Percentiles rank a stretch among this genome's conserved stretches.
Conservation (phyloP, 2,888 invertebrate genomes). For the Scaptodrosophila latifasciaeformis region DNA sequence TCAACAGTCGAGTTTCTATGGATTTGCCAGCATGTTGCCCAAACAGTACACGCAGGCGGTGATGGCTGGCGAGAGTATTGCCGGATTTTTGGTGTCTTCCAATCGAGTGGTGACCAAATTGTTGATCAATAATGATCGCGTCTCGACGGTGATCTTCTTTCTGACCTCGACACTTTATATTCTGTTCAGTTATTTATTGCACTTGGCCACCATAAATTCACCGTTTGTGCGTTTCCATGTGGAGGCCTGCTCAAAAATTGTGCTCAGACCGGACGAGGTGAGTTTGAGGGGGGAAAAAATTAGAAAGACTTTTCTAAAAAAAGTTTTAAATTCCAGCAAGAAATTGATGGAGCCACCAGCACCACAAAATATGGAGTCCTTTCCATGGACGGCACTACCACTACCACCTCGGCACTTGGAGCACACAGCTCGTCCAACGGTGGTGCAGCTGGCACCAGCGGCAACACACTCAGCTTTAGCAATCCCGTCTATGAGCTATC, state of each 20-base stretch:
- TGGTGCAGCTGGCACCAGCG: constrained; percentile 73
- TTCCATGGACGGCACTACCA: constrained; percentile 80
- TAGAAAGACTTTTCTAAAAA: no score
- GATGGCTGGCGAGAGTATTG: constrained; percentile 93
- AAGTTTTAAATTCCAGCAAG: constrained; percentile 77
- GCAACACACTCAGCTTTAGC: constrained; percentile 83
- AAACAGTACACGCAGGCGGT: constrained; percentile 92
- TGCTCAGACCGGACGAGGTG: constrained; percentile 88
- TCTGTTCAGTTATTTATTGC: constrained; percentile 84
- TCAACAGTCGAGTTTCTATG: constrained; percentile 95
- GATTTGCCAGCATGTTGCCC: constrained; percentile 93
- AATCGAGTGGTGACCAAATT: constrained; percentile 90
- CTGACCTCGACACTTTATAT: constrained; percentile 86
- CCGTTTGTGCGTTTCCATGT: constrained; percentile 90
- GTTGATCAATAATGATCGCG: constrained; percentile 83
- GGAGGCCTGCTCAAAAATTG: constrained; percentile 85
- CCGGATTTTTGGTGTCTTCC: constrained; percentile 90
- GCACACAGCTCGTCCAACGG: constrained; percentile 71
- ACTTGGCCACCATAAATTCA: constrained; percentile 85
- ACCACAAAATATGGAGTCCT: constrained; percentile 84
- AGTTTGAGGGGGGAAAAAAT: constrained; percentile 31
- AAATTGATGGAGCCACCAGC: constrained; percentile 77
- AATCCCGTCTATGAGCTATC: constrained; percentile 90
- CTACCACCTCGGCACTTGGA: constrained; percentile 77
- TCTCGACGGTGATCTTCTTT: constrained; percentile 92